phyloP scores from a whole-genome alignment of 2,888 invertebrate genomes.

The Apantesis nais region DNA sequence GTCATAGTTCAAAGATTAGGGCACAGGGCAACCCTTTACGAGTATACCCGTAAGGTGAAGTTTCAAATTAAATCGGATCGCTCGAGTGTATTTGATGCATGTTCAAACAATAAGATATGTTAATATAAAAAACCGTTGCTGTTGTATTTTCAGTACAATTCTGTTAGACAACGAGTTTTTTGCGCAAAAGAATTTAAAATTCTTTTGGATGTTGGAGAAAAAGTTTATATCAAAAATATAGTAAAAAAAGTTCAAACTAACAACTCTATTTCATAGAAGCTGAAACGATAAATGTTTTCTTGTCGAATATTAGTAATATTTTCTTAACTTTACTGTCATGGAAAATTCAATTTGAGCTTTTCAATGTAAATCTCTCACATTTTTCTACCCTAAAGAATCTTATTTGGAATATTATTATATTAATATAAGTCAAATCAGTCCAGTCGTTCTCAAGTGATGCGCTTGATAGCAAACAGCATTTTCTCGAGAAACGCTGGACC shows the following conservation, averaged over 20 bases:
- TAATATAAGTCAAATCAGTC: too few relatives aligned
- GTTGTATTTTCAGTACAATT: constrained; percentile 41
- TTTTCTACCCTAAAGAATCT: too few relatives aligned
- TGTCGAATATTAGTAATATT: neutral
- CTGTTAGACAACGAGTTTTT: constrained; percentile 14
- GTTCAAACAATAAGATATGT: constrained; percentile 69
- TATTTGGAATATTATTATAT: too few relatives aligned
- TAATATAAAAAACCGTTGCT: constrained; percentile 67
- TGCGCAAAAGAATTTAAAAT: constrained; percentile 9
- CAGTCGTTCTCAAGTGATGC: too few relatives aligned
- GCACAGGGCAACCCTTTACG: constrained; percentile 81
- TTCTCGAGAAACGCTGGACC: too few relatives aligned
- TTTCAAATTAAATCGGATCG: constrained; percentile 76
- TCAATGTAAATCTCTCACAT: too few relatives aligned
- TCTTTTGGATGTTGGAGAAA: neutral
- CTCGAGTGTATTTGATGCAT: constrained; percentile 66
- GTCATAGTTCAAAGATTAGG: constrained; percentile 86
- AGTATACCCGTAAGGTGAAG: constrained; percentile 71
- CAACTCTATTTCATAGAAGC: too few relatives aligned
- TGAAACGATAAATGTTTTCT: neutral
- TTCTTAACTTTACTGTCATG: neutral
- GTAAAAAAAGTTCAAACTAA: neutral
- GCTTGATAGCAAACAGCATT: too few relatives aligned
- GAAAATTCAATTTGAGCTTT: neutral
- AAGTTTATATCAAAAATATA: neutral